Evolutionary conservation across 2,113 vertebrate species (phyloP).

Genomic region (Vidua macroura): DNA sequence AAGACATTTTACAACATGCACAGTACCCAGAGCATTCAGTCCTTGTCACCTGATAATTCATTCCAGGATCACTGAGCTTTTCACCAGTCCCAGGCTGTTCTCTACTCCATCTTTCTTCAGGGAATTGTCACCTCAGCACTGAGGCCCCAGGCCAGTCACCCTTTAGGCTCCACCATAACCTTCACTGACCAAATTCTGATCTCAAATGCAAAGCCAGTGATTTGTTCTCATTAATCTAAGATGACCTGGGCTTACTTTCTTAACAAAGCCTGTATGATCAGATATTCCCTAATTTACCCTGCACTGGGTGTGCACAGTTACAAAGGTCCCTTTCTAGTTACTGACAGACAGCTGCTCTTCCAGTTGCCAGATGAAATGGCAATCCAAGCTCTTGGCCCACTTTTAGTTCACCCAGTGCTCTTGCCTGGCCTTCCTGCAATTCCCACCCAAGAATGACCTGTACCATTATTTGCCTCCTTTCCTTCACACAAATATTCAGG

Average conservation of each 20-base stretch:
- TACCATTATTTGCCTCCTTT: not conserved
- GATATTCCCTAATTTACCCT: not conserved
- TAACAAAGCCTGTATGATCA: not conserved
- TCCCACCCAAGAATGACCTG: not conserved
- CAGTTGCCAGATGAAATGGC: not conserved
- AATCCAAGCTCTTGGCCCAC: not conserved
- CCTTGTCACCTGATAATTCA: not conserved
- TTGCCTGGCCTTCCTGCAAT: too few species aligned
- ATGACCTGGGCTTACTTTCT: not conserved
- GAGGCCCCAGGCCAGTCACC: not conserved
- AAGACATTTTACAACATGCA: not conserved
- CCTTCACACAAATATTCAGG: not conserved
- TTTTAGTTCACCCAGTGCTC: not conserved
- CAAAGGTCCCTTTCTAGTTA: not conserved
- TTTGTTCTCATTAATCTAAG: not conserved
- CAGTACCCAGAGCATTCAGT: not conserved
- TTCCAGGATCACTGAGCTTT: not conserved
- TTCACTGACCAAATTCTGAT: not conserved
- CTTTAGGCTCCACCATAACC: not conserved
- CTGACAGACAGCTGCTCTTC: not conserved
- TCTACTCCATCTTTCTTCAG: not conserved
- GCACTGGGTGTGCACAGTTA: not conserved
- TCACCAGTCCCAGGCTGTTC: not conserved
- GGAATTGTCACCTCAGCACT: not conserved
- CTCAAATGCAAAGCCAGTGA: not conserved